Evolutionary conservation across 2,797 vertebrate species (phyloP).

Genomic region (Dicrostonyx torquatus): DNA sequence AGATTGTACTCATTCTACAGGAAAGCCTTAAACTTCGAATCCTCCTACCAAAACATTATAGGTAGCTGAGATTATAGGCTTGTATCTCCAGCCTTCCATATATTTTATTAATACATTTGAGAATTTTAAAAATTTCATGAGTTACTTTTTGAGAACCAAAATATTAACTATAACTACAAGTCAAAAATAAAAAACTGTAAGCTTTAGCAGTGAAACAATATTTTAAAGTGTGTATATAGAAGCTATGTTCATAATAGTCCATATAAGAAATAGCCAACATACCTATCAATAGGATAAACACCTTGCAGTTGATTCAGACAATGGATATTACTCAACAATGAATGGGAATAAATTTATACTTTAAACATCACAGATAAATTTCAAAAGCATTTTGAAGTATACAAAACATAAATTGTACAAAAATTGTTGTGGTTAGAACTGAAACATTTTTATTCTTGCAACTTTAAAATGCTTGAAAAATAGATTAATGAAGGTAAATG

Average conservation of each 20-base stretch:
- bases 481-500: not conserved
- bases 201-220: not conserved
- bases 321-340: not conserved
- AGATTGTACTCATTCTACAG: not conserved
- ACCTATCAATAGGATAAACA: not conserved
- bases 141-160: not conserved
- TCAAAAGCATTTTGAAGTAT: not conserved
- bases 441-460: not conserved
- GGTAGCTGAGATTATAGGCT: not conserved
- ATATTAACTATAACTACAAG: not conserved
- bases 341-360: not conserved
- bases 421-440: not conserved
- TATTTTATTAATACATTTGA: not conserved
- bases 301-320: not conserved
- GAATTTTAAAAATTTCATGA: slow-evolving; percentile 19
- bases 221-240: not conserved
- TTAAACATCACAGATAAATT: not conserved
- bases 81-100: not conserved
- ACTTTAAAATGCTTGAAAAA: not conserved
- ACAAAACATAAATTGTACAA: not conserved
- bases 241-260: not conserved
- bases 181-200: not conserved
- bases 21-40: not conserved
- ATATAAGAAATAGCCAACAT: not conserved
- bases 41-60: not conserved